Percentiles rank a stretch among this genome's conserved stretches.
phyloP scores from a whole-genome alignment of 2,888 invertebrate species.

The Pristionchus fissidentatus region DNA sequence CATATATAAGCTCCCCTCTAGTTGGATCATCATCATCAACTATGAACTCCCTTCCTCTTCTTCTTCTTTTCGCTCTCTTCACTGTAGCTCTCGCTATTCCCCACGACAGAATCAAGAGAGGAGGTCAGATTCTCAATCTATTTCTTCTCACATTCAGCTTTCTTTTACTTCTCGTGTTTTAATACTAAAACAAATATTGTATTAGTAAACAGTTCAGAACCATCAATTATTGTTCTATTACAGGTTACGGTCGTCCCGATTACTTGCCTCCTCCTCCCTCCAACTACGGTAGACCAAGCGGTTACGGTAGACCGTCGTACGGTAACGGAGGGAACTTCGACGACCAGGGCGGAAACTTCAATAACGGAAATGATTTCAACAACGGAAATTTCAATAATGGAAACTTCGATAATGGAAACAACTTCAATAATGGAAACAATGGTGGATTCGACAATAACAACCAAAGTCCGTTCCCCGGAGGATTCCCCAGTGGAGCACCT shows the following conservation, averaged over 20 bases:
- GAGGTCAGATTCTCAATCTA: not conserved
- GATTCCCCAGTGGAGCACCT: conserved; percentile 20
- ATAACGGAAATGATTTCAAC: not conserved
- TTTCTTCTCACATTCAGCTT: not conserved
- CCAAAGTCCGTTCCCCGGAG: conserved; percentile 16
- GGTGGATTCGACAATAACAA: not conserved
- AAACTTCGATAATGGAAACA: not conserved
- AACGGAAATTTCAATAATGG: conserved; percentile 11
- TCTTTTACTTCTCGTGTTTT: not conserved
- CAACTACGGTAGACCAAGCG: not conserved
- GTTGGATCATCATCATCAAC: not conserved
- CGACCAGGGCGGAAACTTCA: not conserved
- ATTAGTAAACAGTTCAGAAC: too few species aligned
- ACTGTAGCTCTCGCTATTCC: not conserved
- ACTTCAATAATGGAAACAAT: conserved; percentile 16
- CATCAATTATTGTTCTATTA: too few species aligned
- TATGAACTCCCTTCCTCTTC: not conserved
- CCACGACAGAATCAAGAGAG: conserved; percentile 16
- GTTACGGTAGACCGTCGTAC: conserved; percentile 40
- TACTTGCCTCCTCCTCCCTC: not conserved
- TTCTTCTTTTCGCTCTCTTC: not conserved
- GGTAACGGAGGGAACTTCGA: conserved; percentile 12
- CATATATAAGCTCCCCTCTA: not conserved
- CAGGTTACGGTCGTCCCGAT: not conserved
- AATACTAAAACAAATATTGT: not conserved